These are phyloP conservation scores for Montipora capricornis DNA, from an alignment of 64 coral and sea anemone genomes.

Conservation along the genomic window DNA sequence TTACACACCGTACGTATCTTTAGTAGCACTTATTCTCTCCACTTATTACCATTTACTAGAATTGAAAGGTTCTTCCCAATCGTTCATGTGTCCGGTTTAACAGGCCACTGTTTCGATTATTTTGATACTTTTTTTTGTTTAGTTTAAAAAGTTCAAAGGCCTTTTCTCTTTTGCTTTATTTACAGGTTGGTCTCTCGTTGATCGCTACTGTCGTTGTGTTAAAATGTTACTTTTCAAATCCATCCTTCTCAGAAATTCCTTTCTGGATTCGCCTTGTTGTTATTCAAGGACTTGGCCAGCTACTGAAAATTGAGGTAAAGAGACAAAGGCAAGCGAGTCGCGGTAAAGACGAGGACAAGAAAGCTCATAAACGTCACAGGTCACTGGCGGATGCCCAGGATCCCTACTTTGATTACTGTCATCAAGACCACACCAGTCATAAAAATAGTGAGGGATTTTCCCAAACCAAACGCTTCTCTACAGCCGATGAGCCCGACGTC, in stretches of 20 bases:
- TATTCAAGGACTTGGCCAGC: constrained; percentile 60
- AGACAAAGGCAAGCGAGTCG: not conserved
- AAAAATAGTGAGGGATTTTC: not conserved
- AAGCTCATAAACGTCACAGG: not conserved
- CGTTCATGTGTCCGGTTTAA: too few relatives aligned
- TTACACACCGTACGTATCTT: too few relatives aligned
- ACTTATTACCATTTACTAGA: too few relatives aligned
- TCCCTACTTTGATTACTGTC: not conserved
- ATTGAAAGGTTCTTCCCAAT: too few relatives aligned
- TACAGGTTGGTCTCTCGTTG: constrained; percentile 77
- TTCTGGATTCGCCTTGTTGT: constrained; percentile 69
- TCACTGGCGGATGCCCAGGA: not conserved
- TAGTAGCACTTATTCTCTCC: too few relatives aligned
- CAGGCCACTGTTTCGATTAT: too few relatives aligned
- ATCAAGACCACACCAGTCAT: not conserved
- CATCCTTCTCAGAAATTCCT: constrained; percentile 74
- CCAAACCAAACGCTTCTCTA: not conserved
- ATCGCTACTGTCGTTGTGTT: constrained; percentile 67
- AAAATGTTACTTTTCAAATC: constrained; percentile 71
- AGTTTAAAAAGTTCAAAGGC: not conserved
- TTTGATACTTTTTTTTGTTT: too few relatives aligned
- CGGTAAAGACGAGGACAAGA: constrained; percentile 12
- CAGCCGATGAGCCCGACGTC: not conserved
- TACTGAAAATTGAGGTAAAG: constrained; percentile 52
- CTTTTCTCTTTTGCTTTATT: not conserved